A percentile compares a stretch with the other conserved stretches of the same genome.
Conservation (phyloP, 23 tunicate species). For the Oikopleura dioica region DNA sequence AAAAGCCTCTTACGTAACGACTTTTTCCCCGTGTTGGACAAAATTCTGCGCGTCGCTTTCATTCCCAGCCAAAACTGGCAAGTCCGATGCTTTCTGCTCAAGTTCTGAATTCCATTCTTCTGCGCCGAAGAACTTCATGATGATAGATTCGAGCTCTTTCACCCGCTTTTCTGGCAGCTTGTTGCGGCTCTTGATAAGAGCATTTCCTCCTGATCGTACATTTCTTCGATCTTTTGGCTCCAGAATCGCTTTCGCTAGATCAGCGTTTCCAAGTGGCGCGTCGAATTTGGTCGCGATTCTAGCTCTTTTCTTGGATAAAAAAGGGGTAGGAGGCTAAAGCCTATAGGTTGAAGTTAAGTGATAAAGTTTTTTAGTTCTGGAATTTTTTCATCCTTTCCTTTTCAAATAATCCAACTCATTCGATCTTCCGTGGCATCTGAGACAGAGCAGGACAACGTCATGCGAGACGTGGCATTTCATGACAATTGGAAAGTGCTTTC, state of each 20-base stretch:
- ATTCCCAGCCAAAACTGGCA: neutral
- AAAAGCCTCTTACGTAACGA: neutral
- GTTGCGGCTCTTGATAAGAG: neutral
- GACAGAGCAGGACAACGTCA: conserved; percentile 55
- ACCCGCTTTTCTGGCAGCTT: conserved; percentile 14
- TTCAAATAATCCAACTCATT: conserved; percentile 6
- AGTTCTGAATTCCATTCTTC: conserved; percentile 18
- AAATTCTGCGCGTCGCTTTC: conserved; percentile 29
- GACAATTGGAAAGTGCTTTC: conserved; percentile 55
- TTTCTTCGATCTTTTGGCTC: conserved; percentile 51
- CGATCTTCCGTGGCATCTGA: conserved; percentile 12
- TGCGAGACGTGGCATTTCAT: conserved; percentile 65
- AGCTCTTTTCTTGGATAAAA: too few relatives aligned
- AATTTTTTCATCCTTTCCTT: too few relatives aligned
- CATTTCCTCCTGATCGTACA: conserved; percentile 46
- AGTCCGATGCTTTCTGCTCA: conserved; percentile 19
- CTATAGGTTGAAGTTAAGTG: too few relatives aligned
- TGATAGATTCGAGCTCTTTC: conserved; percentile 21
- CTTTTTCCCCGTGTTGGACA: conserved; percentile 65
- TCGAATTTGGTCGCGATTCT: neutral
- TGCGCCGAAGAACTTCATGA: conserved; percentile 19
- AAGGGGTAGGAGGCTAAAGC: too few relatives aligned
- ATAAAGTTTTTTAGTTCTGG: too few relatives aligned
- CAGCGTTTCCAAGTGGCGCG: neutral
- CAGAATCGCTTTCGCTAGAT: conserved; percentile 17